Evolutionary conservation across 2,113 vertebrate species (phyloP), one percentile per base, ranked within the genome.

Genomic region (Anarhynchus alexandrinus): DNA sequence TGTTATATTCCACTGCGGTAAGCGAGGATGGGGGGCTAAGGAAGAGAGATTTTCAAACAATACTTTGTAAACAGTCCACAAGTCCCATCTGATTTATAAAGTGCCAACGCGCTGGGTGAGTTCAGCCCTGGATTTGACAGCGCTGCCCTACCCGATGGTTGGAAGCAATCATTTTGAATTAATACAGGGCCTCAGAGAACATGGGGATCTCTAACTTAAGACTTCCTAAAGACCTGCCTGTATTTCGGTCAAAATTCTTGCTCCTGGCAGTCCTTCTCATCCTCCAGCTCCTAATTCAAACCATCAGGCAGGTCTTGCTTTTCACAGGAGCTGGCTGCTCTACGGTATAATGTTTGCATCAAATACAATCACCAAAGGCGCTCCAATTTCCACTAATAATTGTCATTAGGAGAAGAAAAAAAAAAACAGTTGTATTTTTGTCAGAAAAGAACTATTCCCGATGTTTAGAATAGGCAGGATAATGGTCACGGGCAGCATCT

Each of bases 341-440:
- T 66, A 74, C 0, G 0, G 66, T 45, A 36, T 57, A 92, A 85
- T 25, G 51, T 86, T 90, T 94, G 45, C 22, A 11, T 90, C 83
- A 96, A 77, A 81, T 34, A 86, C n/a, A 84, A 52, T 69, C 1
- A 54, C 54, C 67, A 86, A 94, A 92, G 77, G 86, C 90, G 4
- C 70, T 94, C 90, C 76, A 90, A 82, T 97, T 97, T 91, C 58
- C 76, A 59, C 54, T 95, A 96, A 92, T 90, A 94, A 91, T 94
- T 89, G 72, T 77, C 88, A 96, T 80, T 92, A 92, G 54, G 19
- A 79, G 45, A 16, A 26, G 21, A 79, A 71, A 73, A 66, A 34
- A 79, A 42, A 40, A 40, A 90, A 47, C 2, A 23, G 43, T 38
- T 83, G 38, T 17, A 55, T 65, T 93, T 96, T 95, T 92, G 76